Percentiles rank a stretch among this genome's conserved stretches.
Evolutionary conservation across 1,140 invertebrate genomes (phyloP).

Genomic region (Yoshiicerus persimilis): DNA sequence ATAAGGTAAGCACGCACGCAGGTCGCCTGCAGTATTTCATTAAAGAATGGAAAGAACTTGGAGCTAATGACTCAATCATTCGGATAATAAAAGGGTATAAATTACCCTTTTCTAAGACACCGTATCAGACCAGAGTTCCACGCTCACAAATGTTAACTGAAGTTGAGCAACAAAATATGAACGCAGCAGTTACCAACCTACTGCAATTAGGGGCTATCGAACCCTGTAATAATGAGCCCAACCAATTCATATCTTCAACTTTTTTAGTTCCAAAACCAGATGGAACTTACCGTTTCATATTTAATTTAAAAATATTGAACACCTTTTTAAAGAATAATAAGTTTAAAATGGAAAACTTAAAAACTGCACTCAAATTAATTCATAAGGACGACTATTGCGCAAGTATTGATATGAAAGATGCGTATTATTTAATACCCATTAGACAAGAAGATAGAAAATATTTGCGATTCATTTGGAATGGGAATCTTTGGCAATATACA

Average conservation of each 20-base stretch:
- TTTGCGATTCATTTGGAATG: conserved; percentile 32
- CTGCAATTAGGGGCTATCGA: background rate
- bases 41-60: background rate
- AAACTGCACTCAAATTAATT: too few species aligned
- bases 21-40: background rate
- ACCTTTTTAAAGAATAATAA: conserved; percentile 15
- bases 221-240: background rate
- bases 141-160: background rate
- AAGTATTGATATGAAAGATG: conserved; percentile 42
- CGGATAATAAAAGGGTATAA: background rate
- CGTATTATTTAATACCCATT: conserved; percentile 36
- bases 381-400: too few species aligned
- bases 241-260: conserved; percentile 24
- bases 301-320: conserved; percentile 39
- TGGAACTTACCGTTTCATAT: conserved; percentile 3
- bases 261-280: conserved; percentile 27
- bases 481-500: conserved; percentile 17
- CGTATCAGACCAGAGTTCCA: background rate
- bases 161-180: background rate
- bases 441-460: conserved; percentile 26
- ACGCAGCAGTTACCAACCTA: background rate
- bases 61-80: background rate
- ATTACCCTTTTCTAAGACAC: background rate
- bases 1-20: background rate
- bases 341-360: conserved; percentile 42